phyloP scores from a whole-genome alignment of 1,140 invertebrate species.

The Phthorimaea operculella region DNA sequence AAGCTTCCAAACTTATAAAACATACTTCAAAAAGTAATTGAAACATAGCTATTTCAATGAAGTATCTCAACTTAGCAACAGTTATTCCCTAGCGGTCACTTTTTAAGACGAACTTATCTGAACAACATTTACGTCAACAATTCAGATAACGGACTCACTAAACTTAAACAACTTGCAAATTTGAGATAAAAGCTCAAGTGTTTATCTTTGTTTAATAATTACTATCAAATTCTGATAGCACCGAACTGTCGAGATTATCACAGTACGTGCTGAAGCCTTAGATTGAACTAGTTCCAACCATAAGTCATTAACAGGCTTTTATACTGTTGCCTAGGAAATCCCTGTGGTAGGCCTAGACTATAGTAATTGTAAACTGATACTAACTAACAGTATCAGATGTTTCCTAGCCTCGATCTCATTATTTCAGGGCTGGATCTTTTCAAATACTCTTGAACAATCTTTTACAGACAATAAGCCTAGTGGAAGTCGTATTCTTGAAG shows the following conservation, averaged over 20 bases:
- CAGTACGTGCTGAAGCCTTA: not conserved
- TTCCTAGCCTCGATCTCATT: constrained; percentile 27
- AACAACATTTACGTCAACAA: constrained; percentile 31
- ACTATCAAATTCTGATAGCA: not conserved
- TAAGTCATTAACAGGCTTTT: not conserved
- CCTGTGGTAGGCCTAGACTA: constrained; percentile 15
- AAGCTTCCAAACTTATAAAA: no score
- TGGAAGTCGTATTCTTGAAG: no score
- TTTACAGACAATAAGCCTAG: no score
- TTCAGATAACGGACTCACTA: constrained; percentile 20
- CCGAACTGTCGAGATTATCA: not conserved
- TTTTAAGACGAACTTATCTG: constrained; percentile 18
- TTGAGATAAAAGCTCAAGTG: constrained; percentile 14
- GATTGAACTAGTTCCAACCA: not conserved
- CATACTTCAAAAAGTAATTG: no score
- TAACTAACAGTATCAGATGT: constrained; percentile 26
- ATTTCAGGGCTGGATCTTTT: constrained; percentile 6
- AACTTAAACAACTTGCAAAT: constrained; percentile 18
- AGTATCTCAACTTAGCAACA: no score
- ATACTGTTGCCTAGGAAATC: constrained; percentile 8
- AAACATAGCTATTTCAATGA: no score
- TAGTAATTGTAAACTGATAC: constrained; percentile 25
- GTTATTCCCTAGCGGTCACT: constrained; percentile 16
- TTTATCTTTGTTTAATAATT: not conserved
- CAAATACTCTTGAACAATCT: not conserved